A percentile compares a stretch with the other conserved stretches of the same genome.
Conservation (phyloP, 2,797 vertebrate genomes). For the Pseudochirops corinnae region DNA sequence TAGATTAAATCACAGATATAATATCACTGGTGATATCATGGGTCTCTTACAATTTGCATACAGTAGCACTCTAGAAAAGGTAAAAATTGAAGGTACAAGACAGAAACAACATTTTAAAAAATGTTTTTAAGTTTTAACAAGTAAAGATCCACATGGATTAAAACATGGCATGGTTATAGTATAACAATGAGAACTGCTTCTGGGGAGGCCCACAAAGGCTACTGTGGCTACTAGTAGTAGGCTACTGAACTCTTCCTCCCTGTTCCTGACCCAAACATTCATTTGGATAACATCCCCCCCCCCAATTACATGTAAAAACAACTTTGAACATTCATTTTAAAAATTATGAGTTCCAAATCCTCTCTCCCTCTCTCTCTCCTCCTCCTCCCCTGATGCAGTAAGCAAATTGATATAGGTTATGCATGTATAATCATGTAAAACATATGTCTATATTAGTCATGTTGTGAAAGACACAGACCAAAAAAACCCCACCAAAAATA, state of each 20-base stretch:
- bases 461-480: not conserved
- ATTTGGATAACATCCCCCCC: not conserved
- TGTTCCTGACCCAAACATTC: not conserved
- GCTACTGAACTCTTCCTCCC: not conserved
- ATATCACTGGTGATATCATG: not conserved
- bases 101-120: not conserved
- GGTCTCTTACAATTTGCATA: not conserved
- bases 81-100: not conserved
- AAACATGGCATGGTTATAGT: not conserved
- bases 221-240: not conserved
- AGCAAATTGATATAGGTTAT: not conserved
- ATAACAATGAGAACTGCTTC: not conserved
- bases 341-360: not conserved
- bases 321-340: not conserved
- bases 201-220: not conserved
- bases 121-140: not conserved
- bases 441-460: not conserved
- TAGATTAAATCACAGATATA: not conserved
- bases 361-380: not conserved
- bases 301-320: not conserved
- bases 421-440: not conserved
- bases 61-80: not conserved
- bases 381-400: not conserved
- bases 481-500: not conserved
- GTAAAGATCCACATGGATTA: not conserved